Evolutionary conservation across 2,113 vertebrate genomes (phyloP).

Genomic region (Oreochromis niloticus): DNA sequence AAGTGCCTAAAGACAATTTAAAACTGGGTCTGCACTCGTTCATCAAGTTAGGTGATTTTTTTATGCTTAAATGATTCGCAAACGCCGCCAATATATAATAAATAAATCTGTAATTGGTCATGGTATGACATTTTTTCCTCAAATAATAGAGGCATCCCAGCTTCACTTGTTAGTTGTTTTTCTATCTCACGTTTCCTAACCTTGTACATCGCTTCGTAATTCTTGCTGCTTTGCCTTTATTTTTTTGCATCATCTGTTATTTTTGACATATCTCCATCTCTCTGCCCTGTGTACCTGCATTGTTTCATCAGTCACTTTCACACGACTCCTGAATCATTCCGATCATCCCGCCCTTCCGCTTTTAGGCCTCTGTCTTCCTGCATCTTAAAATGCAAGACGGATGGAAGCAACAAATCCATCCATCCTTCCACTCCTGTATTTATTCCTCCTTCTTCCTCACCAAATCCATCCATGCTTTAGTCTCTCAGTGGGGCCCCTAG

Average conservation of each 20-base stretch:
- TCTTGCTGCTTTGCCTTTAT: neutral
- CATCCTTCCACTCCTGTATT: neutral
- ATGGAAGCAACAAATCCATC: constrained; percentile 1
- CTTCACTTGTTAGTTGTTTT: neutral
- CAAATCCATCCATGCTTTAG: neutral
- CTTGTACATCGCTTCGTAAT: neutral
- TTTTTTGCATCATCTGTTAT: neutral
- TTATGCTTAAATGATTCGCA: neutral
- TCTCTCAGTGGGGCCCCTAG: constrained; percentile 19
- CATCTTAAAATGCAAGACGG: neutral
- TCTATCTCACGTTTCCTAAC: neutral
- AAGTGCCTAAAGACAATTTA: neutral
- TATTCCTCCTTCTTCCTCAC: neutral
- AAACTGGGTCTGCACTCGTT: neutral
- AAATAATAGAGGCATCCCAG: neutral
- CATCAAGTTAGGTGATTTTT: neutral
- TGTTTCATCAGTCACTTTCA: neutral
- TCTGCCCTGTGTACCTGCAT: neutral
- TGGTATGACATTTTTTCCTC: neutral
- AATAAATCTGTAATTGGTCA: neutral
- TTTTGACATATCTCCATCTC: neutral
- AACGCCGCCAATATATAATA: neutral
- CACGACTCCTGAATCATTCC: neutral
- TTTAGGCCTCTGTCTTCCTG: neutral
- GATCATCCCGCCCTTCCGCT: neutral